phyloP scores from a whole-genome alignment of 2,113 vertebrate genomes.

The Aldabrachelys gigantea region DNA sequence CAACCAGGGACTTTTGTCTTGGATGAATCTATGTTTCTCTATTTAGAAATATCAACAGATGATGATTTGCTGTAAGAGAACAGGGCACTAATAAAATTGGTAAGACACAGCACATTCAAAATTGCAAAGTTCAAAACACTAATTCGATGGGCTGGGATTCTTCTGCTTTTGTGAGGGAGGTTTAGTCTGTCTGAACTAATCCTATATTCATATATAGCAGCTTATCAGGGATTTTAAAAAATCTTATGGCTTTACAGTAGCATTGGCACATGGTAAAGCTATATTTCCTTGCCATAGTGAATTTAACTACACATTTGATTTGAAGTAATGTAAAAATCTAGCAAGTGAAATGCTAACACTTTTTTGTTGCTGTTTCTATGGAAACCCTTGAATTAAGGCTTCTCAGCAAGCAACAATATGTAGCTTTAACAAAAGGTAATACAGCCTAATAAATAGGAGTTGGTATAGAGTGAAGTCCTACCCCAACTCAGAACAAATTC shows the following conservation, averaged over 20 bases:
- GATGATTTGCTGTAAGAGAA: neutral
- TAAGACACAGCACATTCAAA: neutral
- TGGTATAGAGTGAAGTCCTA: neutral
- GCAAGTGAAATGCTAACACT: neutral
- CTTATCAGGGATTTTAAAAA: slow-evolving; percentile 49
- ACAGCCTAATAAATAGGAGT: neutral
- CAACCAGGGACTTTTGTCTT: neutral
- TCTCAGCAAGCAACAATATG: slow-evolving; percentile 12
- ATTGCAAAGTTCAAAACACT: neutral
- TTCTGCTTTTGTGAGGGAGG: neutral
- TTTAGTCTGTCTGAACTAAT: slow-evolving; percentile 57
- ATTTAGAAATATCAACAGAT: neutral
- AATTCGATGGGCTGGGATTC: neutral
- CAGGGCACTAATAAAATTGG: neutral
- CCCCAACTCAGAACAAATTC: slow-evolving; percentile 14
- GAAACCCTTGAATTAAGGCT: slow-evolving; percentile 20
- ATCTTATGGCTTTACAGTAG: slow-evolving; percentile 37
- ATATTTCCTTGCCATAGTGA: neutral
- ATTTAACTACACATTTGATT: neutral
- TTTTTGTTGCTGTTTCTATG: neutral
- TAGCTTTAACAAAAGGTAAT: neutral
- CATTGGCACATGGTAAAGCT: slow-evolving; percentile 7
- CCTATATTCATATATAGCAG: slow-evolving; percentile 8
- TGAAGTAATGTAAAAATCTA: slow-evolving; percentile 4
- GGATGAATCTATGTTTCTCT: neutral